Conservation (phyloP, 2,797 vertebrate genomes). For the Centropyge bicolor region DNA sequence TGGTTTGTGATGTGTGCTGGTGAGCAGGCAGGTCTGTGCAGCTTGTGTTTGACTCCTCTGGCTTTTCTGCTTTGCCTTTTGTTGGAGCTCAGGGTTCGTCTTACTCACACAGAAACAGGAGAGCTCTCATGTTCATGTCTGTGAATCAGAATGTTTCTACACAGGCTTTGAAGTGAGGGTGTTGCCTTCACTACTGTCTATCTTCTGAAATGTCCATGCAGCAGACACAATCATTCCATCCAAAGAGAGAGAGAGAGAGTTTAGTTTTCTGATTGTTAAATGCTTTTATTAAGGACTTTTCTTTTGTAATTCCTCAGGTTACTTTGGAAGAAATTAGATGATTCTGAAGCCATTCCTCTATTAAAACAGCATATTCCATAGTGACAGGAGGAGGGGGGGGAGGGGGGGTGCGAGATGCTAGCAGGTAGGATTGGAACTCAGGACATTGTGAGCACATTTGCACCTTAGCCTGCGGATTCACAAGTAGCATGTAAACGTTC, state of each 20-base stretch:
- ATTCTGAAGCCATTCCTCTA: constrained; percentile 9
- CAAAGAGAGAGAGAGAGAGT: constrained; percentile 3
- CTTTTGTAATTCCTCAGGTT: constrained; percentile 34
- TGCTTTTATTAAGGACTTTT: constrained; percentile 8
- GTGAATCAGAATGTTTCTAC: not conserved
- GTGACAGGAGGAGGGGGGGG: not conserved
- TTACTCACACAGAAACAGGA: not conserved
- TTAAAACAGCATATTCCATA: not conserved
- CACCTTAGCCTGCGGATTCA: constrained; percentile 22
- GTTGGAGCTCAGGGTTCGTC: not conserved
- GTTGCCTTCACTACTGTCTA: constrained; percentile 4
- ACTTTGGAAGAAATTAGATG: not conserved
- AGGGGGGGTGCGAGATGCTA: not conserved
- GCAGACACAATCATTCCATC: constrained; percentile 44
- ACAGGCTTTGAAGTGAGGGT: not conserved
- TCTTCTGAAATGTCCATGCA: not conserved
- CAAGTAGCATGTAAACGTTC: too few relatives aligned
- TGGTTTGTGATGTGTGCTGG: not conserved
- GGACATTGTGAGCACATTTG: constrained; percentile 50
- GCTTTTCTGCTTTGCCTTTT: not conserved
- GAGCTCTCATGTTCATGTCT: not conserved
- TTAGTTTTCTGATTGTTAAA: not conserved
- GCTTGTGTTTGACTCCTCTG: too few relatives aligned
- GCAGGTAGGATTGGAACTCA: constrained; percentile 30
- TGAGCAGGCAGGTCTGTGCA: not conserved